A percentile compares a stretch with the other conserved stretches of the same genome.
Conservation (phyloP, 2,888 invertebrate genomes). For the Incurvaria masculella region DNA sequence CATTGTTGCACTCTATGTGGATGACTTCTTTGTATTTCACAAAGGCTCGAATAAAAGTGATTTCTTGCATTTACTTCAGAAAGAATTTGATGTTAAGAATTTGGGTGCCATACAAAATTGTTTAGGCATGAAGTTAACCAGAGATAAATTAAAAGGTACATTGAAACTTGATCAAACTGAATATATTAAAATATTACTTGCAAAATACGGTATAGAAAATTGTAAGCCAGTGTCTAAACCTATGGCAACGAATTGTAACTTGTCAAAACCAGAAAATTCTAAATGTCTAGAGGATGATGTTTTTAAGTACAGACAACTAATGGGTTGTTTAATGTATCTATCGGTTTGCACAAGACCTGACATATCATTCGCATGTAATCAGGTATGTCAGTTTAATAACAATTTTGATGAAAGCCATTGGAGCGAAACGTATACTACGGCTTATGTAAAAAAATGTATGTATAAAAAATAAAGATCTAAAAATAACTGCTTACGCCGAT, state of each 20-base stretch:
- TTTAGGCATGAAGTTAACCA: conserved; percentile 14
- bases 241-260: conserved; percentile 9
- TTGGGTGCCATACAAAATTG: conserved; percentile 11
- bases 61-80: neutral
- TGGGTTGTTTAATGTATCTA: conserved; percentile 9
- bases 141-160: conserved; percentile 1
- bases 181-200: conserved; percentile 2
- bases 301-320: conserved; percentile 5
- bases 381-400: conserved; percentile 14
- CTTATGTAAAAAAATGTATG: conserved; percentile 7
- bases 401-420: conserved; percentile 9
- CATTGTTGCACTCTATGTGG: conserved; percentile 17
- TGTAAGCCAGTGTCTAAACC: conserved; percentile 14
- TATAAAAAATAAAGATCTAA: conserved; percentile 1
- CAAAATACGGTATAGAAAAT: conserved; percentile 1
- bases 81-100: conserved; percentile 7
- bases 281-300: conserved; percentile 3
- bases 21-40: conserved; percentile 16
- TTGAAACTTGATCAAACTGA: conserved; percentile 4
- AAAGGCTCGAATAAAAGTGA: conserved; percentile 1
- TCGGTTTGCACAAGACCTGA: conserved; percentile 15
- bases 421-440: conserved; percentile 14
- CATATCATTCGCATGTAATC: conserved; percentile 11
- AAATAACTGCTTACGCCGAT: conserved; percentile 9
- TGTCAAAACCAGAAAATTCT: conserved; percentile 1